Evolutionary conservation across 37 sponge, comb jelly and placozoan genomes (phyloP), one percentile per base, ranked within the genome.

Genomic region (Petrosia ficiformis): DNA sequence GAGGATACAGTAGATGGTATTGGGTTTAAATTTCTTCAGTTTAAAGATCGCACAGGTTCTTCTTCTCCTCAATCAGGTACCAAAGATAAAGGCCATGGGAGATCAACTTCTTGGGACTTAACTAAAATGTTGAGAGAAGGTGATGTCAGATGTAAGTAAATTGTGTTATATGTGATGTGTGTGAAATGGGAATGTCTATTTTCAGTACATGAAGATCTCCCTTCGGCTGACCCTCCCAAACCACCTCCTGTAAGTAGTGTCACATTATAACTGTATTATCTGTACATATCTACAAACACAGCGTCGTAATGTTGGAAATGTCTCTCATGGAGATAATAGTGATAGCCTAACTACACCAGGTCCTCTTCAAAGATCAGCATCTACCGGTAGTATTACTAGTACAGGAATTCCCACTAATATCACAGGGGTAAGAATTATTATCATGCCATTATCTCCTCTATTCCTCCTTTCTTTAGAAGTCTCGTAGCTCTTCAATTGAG

Each of bases 171-270:
- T n/a, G n/a, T n/a, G n/a, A n/a, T n/a, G n/a, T n/a, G n/a, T n/a
- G n/a, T n/a, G n/a, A n/a, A n/a, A n/a, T n/a, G n/a, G n/a, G n/a
- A n/a, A n/a, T n/a, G n/a, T n/a, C n/a, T 48, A 2, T 41, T 57
- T 75, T 34, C 56, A 71, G 81, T 68, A 30, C 48, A 57, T 42
- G 60, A 56, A 5, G 87, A 69, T 43, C 43, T 86, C 22, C 87
- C 87, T 24, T 80, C 82, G 37, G 87, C 87, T 33, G 72, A 32
- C 11, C 87, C 87, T 44, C 87, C 87, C 32, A 86, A 75, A 64
- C 87, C 76, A 30, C 87, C 87, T 39, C 87, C 87, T 16, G 87
- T 86, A 39, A 79, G 87, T 72, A 48, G 8, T 48, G 54, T 48
- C n/a, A n/a, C n/a, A n/a, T n/a, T n/a, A n/a, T n/a, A n/a, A n/a